Conservation (phyloP, 1,140 invertebrate genomes). For the Danaus plexippus region DNA sequence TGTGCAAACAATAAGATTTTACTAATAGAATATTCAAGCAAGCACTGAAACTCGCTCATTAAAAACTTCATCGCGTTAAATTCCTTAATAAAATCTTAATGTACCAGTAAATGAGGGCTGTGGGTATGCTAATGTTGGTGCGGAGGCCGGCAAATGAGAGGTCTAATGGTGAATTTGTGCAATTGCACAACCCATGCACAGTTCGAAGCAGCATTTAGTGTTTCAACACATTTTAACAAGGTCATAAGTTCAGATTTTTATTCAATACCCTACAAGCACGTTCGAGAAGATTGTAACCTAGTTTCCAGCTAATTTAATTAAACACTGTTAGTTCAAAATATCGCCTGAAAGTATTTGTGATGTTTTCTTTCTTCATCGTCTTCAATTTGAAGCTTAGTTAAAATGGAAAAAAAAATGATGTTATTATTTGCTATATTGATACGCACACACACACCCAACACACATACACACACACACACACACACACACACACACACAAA, state of each 20-base stretch:
- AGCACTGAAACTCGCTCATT: too few species aligned
- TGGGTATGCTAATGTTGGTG: conserved; percentile 20
- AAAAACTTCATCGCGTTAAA: neutral
- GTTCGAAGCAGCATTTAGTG: conserved; percentile 23
- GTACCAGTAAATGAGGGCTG: conserved; percentile 12
- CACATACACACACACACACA: too few species aligned
- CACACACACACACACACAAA: too few species aligned
- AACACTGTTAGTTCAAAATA: conserved; percentile 4
- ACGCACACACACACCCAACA: too few species aligned
- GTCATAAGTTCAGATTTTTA: conserved; percentile 25
- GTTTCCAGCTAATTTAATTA: conserved; percentile 17
- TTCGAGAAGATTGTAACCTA: conserved; percentile 5
- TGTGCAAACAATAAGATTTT: too few species aligned
- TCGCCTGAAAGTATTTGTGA: conserved; percentile 7
- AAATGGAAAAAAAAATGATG: too few species aligned
- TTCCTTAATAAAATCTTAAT: conserved; percentile 14
- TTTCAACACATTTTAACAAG: conserved; percentile 24
- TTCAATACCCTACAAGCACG: conserved; percentile 18
- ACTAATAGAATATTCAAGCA: too few species aligned
- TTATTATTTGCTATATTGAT: too few species aligned
- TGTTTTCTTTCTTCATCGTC: neutral
- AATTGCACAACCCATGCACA: conserved; percentile 15
- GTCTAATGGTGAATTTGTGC: conserved; percentile 18
- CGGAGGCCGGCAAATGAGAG: conserved; percentile 16
- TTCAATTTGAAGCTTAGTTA: too few species aligned